phyloP scores from a whole-genome alignment of 2,888 invertebrate genomes.

The Melinopterus prodromus region DNA sequence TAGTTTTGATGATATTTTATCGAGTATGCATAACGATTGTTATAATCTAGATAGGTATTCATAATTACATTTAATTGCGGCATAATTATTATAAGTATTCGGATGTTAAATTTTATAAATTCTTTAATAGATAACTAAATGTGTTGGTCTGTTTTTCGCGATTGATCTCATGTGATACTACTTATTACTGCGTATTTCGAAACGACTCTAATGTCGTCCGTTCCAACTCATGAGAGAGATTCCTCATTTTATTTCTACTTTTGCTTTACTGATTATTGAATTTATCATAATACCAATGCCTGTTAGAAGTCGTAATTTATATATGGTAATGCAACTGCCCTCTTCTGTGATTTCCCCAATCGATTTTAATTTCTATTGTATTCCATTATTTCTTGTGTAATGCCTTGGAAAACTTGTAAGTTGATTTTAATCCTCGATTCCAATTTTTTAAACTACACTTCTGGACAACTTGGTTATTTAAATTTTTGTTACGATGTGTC shows the following conservation, averaged over 20 bases:
- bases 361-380: background rate
- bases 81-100: background rate
- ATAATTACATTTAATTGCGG: background rate
- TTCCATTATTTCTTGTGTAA: background rate
- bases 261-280: background rate
- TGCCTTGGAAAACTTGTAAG: background rate
- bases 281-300: background rate
- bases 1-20: conserved; percentile 45
- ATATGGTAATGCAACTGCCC: background rate
- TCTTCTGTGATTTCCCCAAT: background rate
- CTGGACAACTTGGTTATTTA: too few species aligned
- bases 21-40: conserved; percentile 42
- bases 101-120: conserved; percentile 5
- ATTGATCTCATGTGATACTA: conserved; percentile 25
- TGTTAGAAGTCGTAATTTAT: background rate
- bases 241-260: background rate
- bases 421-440: too few species aligned
- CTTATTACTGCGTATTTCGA: background rate
- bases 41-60: conserved; percentile 26
- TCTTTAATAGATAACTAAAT: background rate
- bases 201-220: background rate
- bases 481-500: too few species aligned
- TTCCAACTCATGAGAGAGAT: background rate
- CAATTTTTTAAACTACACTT: too few species aligned
- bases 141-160: background rate